Evolutionary conservation across 2,797 vertebrate species (phyloP), one percentile per base, ranked within the genome.

Genomic region (Anabas testudineus): DNA sequence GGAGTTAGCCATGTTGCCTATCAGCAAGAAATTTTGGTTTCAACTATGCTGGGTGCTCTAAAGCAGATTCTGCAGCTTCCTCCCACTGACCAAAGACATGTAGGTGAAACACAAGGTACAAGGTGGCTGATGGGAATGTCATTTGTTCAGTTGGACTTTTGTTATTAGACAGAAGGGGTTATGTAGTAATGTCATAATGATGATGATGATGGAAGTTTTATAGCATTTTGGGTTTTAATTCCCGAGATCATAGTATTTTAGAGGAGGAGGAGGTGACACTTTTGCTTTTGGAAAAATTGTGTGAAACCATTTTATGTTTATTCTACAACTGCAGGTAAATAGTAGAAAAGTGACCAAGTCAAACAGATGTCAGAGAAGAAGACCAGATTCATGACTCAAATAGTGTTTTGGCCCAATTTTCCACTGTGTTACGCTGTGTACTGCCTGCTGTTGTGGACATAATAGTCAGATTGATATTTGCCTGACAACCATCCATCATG

Each of bases 401-500:
- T 22, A n/a, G 18, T 56, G 37, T 37, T 55, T 21, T 7, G 22
- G 14, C 24, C 19, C 26, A 7, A 24, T 34, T 7, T 8, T 15
- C 1, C 1, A 6, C 41, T 39, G 47, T 28, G 10, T 2, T 1
- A 7, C 7, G 7, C 22, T 10, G 22, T 56, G 60, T 3, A 6
- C 55, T 22, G 19, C 21, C 52, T 28, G 10, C 6, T 30, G 39
- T 7, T 21, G 42, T 64, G 19, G 43, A 47, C 36, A 24, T 56
- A 26, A 30, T 28, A 46, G 18, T 2, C 0, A 55, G n/a, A 37
- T 34, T 52, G 63, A 71, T 60, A 28, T 76, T 41, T 21, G 19
- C n/a, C 61, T 26, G 52, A 34, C 22, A 55, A 28, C 62, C 39
- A 32, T n/a, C 57, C 64, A 39, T 60, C 10, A 21, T 19, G 18